phyloP scores from a whole-genome alignment of 2,888 invertebrate species.

The Gonocerus acuteangulatus region DNA sequence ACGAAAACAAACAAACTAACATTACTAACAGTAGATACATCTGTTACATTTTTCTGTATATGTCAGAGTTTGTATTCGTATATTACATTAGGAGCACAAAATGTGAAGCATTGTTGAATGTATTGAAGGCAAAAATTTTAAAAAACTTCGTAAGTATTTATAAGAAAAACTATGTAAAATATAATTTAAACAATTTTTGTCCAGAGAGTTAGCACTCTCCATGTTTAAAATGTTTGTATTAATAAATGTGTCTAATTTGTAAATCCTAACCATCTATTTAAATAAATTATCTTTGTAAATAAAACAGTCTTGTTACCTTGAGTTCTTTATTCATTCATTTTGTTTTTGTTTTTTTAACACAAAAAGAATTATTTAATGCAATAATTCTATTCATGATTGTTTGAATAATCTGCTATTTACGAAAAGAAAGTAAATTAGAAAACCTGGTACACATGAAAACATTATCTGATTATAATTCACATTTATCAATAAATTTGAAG shows the following conservation, averaged over 20 bases:
- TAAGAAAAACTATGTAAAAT: background rate
- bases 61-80: slow-evolving; percentile 6
- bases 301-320: no score
- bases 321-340: no score
- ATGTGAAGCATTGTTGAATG: slow-evolving; percentile 6
- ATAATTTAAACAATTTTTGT: slow-evolving; percentile 10
- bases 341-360: no score
- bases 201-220: slow-evolving; percentile 12
- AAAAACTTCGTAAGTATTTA: background rate
- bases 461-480: no score
- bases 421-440: no score
- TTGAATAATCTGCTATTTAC: no score
- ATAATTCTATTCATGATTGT: no score
- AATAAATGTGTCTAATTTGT: slow-evolving; percentile 18
- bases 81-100: slow-evolving; percentile 1
- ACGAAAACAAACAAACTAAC: slow-evolving; percentile 1
- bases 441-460: no score
- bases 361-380: no score
- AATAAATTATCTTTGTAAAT: slow-evolving; percentile 26
- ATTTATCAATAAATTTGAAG: no score
- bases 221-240: slow-evolving; percentile 2
- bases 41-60: background rate
- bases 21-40: slow-evolving; percentile 9
- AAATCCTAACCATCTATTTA: slow-evolving; percentile 18
- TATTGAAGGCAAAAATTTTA: slow-evolving; percentile 4